A percentile compares a stretch with the other conserved stretches of the same genome.
Conservation (phyloP, 1,140 invertebrate genomes). For the Eciton burchellii region DNA sequence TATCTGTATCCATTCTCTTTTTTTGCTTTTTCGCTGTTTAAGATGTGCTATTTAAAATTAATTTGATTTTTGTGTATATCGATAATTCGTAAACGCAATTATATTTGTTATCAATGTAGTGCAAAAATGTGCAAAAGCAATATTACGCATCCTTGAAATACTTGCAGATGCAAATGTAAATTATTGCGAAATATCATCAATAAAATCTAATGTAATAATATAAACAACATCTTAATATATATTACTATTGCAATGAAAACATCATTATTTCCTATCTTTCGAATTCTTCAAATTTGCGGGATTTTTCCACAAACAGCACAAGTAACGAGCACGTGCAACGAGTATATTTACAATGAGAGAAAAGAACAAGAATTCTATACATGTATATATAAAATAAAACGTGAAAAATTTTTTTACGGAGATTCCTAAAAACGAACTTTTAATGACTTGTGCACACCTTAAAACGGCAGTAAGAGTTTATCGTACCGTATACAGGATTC, state of each 20-base stretch:
- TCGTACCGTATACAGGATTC: constrained; percentile 45
- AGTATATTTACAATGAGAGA: constrained; percentile 42
- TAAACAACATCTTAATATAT: constrained; percentile 50
- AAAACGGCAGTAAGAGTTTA: constrained; percentile 77
- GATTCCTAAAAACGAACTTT: constrained; percentile 68
- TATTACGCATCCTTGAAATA: constrained; percentile 56
- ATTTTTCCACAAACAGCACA: constrained; percentile 69
- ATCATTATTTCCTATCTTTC: neutral
- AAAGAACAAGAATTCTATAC: constrained; percentile 18
- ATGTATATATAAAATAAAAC: constrained; percentile 43
- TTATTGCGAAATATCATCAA: constrained; percentile 35
- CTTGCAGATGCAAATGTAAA: constrained; percentile 56
- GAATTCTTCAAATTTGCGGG: constrained; percentile 51
- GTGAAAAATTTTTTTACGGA: constrained; percentile 29
- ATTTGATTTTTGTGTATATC: constrained; percentile 67
- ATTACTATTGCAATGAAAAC: constrained; percentile 56
- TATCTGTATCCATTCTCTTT: constrained; percentile 2
- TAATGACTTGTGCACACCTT: constrained; percentile 73
- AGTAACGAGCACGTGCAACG: constrained; percentile 41
- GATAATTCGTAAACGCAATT: constrained; percentile 46
- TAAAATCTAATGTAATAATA: constrained; percentile 50
- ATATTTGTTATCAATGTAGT: constrained; percentile 66
- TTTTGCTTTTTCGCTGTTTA: constrained; percentile 33
- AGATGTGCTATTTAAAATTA: constrained; percentile 56
- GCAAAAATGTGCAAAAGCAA: constrained; percentile 68